Conservation (phyloP, 1,140 invertebrate genomes). For the Nebria ingens region DNA sequence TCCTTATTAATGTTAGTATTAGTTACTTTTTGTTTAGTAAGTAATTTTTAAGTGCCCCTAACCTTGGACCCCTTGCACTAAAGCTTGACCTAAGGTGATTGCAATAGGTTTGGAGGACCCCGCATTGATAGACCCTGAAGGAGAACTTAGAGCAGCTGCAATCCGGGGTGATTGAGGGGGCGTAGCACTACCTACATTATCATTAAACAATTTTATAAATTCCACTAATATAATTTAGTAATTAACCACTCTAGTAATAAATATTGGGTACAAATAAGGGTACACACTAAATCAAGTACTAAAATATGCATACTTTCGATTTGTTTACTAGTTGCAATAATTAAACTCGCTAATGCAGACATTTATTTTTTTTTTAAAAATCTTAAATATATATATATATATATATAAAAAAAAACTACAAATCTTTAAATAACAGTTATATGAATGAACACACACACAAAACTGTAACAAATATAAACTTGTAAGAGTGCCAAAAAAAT, state of each 20-base stretch:
- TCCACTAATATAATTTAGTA: no score
- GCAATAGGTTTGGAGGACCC: constrained; percentile 23
- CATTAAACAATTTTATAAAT: not conserved
- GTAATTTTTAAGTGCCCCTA: no score
- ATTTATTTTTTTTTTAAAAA: not conserved
- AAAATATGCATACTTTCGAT: not conserved
- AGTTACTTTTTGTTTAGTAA: no score
- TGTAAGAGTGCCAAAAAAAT: not conserved
- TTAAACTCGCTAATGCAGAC: not conserved
- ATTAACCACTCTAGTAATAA: no score
- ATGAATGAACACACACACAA: not conserved
- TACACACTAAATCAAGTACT: no score
- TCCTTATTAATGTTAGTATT: no score
- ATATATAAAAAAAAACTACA: not conserved
- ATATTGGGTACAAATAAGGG: no score
- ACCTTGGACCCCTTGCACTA: constrained; percentile 39
- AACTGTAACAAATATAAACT: not conserved
- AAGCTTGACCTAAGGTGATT: constrained; percentile 34
- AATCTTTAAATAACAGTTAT: not conserved
- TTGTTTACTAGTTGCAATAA: not conserved
- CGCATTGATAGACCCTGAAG: constrained; percentile 33
- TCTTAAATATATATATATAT: no score
- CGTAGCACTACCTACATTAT: constrained; percentile 28
- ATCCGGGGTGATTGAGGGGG: constrained; percentile 30
- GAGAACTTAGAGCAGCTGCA: constrained; percentile 27